phyloP scores from a whole-genome alignment of 2,888 invertebrate genomes.

The Mythimna impura region DNA sequence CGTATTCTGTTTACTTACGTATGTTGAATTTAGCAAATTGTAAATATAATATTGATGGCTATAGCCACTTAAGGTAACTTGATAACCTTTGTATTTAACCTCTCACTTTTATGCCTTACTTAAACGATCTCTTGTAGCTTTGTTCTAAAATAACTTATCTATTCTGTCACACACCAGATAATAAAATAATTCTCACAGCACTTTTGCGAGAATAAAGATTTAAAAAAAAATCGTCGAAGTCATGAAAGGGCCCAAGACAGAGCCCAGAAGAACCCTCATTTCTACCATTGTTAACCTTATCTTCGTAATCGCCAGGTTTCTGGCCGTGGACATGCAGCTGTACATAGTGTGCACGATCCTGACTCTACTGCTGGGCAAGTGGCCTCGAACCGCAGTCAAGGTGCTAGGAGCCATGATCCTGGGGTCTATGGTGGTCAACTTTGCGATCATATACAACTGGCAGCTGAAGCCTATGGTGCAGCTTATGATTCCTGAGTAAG shows the following conservation, averaged over 20 bases:
- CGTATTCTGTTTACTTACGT: slow-evolving; percentile 7
- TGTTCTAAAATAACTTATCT: background rate
- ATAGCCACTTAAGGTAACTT: background rate
- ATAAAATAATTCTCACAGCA: too few relatives aligned
- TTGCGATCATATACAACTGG: slow-evolving; percentile 66
- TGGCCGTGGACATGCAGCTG: slow-evolving; percentile 81
- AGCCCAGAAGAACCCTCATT: background rate
- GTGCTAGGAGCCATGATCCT: slow-evolving; percentile 65
- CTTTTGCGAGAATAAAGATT: too few relatives aligned
- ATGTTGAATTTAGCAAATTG: background rate
- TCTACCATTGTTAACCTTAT: background rate
- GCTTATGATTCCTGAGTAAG: slow-evolving; percentile 76
- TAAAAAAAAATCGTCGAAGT: too few relatives aligned
- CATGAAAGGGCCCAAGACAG: background rate
- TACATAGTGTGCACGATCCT: slow-evolving; percentile 70
- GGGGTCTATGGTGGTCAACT: slow-evolving; percentile 64
- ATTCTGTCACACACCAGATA: too few relatives aligned
- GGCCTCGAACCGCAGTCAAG: slow-evolving; percentile 61
- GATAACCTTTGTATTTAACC: background rate
- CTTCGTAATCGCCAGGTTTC: slow-evolving; percentile 69
- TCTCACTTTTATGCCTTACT: background rate
- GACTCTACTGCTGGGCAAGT: slow-evolving; percentile 65
- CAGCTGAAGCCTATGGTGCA: slow-evolving; percentile 72
- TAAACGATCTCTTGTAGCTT: background rate
- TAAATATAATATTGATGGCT: background rate